A percentile compares a stretch with the other conserved stretches of the same genome.
These are phyloP conservation scores for Thera obeliscata DNA, from an alignment of 2,888 invertebrate genomes.

Conservation along the genomic window DNA sequence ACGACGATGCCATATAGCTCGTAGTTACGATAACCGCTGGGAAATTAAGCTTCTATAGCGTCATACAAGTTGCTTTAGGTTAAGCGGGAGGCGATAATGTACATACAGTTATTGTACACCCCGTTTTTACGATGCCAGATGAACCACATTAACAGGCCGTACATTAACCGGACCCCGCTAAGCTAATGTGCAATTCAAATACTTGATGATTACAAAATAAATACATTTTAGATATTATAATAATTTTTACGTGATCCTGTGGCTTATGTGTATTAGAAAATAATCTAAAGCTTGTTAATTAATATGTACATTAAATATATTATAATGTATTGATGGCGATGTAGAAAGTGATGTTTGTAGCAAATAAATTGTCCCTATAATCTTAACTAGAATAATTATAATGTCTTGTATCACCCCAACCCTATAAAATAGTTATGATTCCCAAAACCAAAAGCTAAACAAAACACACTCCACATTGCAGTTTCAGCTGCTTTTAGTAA, in stretches of 20 bases:
- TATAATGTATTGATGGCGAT: slow-evolving; percentile 1
- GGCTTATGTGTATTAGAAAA: not conserved
- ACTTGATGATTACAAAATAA: not conserved
- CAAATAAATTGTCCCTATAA: not conserved
- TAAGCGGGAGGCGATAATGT: too few species aligned
- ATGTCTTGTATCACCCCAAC: not conserved
- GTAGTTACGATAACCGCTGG: not conserved
- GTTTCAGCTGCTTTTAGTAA: not conserved
- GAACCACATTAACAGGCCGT: too few species aligned
- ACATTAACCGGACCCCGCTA: not conserved
- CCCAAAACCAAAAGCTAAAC: slow-evolving; percentile 15
- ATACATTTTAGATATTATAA: not conserved
- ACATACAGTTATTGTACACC: too few species aligned
- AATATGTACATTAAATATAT: not conserved
- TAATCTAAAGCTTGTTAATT: not conserved
- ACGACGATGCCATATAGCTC: too few species aligned
- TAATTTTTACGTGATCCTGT: not conserved
- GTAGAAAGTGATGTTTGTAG: not conserved
- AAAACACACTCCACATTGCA: slow-evolving; percentile 7
- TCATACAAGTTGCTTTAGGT: slow-evolving; percentile 9
- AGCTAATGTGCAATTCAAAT: not conserved
- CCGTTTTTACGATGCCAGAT: too few species aligned
- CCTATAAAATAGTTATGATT: not conserved
- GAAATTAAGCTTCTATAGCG: not conserved
- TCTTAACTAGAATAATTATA: not conserved